Conservation (phyloP, 2,113 vertebrate species). For the Eleginops maclovinus region DNA sequence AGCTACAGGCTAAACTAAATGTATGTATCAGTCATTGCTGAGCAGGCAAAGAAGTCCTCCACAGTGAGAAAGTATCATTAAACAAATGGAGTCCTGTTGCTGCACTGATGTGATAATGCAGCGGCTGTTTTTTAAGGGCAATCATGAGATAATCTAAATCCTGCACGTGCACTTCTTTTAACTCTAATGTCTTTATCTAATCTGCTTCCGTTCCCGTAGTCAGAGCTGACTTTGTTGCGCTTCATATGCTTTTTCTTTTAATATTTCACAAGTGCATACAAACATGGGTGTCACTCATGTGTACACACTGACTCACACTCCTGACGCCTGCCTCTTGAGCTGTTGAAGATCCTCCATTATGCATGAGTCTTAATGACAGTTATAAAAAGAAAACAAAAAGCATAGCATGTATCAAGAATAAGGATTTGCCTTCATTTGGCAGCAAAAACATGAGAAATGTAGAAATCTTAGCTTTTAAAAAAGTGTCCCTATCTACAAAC, state of each 20-base stretch:
- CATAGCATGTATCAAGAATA: conserved; percentile 20
- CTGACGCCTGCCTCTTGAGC: conserved; percentile 26
- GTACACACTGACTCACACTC: conserved; percentile 36
- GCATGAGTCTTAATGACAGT: conserved; percentile 58
- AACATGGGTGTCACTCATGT: conserved; percentile 16
- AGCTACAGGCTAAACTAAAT: conserved; percentile 16
- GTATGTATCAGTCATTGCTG: conserved; percentile 1
- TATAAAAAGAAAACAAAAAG: conserved; percentile 41
- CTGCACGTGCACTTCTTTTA: conserved; percentile 11
- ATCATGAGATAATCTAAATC: conserved; percentile 43
- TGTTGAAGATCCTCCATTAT: conserved; percentile 58
- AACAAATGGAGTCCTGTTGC: conserved; percentile 18
- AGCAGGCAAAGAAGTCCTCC: conserved; percentile 16
- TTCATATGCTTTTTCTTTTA: neutral
- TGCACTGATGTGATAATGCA: conserved; percentile 17
- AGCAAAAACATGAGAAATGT: conserved; percentile 13
- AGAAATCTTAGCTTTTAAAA: conserved; percentile 6
- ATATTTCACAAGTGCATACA: conserved; percentile 15
- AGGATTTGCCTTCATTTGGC: conserved; percentile 15
- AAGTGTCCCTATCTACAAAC: neutral
- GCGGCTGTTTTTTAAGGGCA: conserved; percentile 37
- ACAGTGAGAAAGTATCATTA: conserved; percentile 10
- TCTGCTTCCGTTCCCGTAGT: conserved; percentile 36
- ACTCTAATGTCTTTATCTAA: conserved; percentile 44
- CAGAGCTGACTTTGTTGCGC: conserved; percentile 14